These are phyloP conservation scores for Tenthredo distinguenda DNA, from an alignment of 2,888 invertebrate genomes.

Conservation along the genomic window DNA sequence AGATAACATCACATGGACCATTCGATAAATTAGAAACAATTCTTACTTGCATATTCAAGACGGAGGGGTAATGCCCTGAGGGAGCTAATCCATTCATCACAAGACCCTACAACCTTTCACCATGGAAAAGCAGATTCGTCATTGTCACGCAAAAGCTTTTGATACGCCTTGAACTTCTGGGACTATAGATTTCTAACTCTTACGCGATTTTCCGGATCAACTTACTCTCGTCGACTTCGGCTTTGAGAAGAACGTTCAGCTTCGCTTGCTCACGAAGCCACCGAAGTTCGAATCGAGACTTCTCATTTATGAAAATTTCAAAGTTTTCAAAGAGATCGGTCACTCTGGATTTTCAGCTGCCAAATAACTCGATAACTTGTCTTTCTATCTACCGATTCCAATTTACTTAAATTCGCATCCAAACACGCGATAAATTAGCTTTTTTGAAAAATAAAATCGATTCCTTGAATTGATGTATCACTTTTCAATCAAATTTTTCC, in stretches of 20 bases:
- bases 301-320: background rate
- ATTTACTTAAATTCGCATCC: too few species aligned
- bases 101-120: background rate
- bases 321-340: too few species aligned
- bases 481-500: too few species aligned
- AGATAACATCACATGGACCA: background rate
- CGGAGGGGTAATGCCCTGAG: background rate
- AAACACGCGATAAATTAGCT: too few species aligned
- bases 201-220: background rate
- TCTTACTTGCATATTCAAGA: background rate
- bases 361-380: too few species aligned
- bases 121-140: background rate
- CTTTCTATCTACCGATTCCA: too few species aligned
- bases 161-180: background rate
- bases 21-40: background rate
- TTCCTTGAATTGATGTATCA: too few species aligned
- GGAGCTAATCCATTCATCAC: background rate
- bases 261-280: background rate
- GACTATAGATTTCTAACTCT: background rate
- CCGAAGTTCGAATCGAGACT: background rate
- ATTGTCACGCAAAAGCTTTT: background rate
- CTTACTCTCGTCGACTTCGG: background rate
- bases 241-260: background rate
- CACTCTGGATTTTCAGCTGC: too few species aligned
- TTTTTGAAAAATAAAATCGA: too few species aligned